phyloP scores from a whole-genome alignment of 2,888 invertebrate genomes.

The Byasa hedistus region DNA sequence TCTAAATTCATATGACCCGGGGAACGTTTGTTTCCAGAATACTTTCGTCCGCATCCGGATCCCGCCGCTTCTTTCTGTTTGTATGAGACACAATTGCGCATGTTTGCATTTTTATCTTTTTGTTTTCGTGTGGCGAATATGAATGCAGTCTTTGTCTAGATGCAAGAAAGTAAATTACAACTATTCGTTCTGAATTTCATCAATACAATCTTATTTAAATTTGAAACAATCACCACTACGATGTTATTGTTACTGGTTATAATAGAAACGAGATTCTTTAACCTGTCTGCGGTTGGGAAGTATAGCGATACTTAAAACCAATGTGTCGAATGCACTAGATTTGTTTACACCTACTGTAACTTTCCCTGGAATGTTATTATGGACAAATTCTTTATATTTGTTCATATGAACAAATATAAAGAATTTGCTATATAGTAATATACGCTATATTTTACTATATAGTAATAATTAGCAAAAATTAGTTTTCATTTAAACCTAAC shows the following conservation, averaged over 20 bases:
- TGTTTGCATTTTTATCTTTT: conserved; percentile 78
- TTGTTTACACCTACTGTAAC: background rate
- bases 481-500: no score
- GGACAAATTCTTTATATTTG: background rate
- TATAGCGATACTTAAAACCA: background rate
- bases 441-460: no score
- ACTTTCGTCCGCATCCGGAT: conserved; percentile 41
- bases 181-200: conserved; percentile 40
- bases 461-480: no score
- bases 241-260: background rate
- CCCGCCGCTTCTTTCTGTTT: conserved; percentile 50
- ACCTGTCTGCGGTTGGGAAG: background rate
- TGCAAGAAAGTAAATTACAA: conserved; percentile 61
- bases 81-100: conserved; percentile 74
- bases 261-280: background rate
- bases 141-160: conserved; percentile 71
- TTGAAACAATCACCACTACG: conserved; percentile 42
- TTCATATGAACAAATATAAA: no score
- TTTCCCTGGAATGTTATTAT: background rate
- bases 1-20: conserved; percentile 75
- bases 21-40: conserved; percentile 72
- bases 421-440: no score
- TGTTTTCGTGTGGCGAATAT: conserved; percentile 76
- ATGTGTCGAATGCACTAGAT: background rate
- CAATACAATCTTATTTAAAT: conserved; percentile 36